Base-by-base conservation (phyloP, 2,113 vertebrate species). In the Vicugna pacos region DNA sequence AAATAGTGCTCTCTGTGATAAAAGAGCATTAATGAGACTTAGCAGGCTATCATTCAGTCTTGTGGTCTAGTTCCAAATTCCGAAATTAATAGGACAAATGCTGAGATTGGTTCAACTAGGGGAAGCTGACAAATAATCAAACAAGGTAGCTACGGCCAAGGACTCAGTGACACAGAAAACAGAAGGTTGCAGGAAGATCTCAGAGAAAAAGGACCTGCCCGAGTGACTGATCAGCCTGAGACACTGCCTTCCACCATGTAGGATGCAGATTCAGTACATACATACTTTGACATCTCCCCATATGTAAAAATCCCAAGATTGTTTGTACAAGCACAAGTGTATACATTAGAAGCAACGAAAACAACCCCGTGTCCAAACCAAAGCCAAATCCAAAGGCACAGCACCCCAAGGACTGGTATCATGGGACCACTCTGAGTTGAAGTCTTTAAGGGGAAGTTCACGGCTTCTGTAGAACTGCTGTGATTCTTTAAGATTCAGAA, bases 401-500 rank as follows among this genome's bases (percentile, higher is more conserved):
- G 48, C 28, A 89, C 46, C 28, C 35, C 15, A 76, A 56, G 15
- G 32, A 54, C 32, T 93, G 54, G 73, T 87, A 10, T 58, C 38
- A 69, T 12, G 16, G 16, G 30, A 46, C 17, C 11, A 70, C 26
- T 17, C 75, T 85, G 64, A 69, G 60, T 79, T 8, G 20, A 95
- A 28, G 5, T 79, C 19, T 22, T 89, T 35, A n/a, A 69, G 64
- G 64, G 72, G 15, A 96, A 67, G 16, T 76, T 76, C 38, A 82
- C 42, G 38, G n/a, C 48, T 89, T 85, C 56, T 90, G 15, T 17
- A 85, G 65, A 93, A 64, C 8, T 79, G 17, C n/a, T 79, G 9
- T 64, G 54, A 82, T 87, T 90, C 48, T 90, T 65, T 60, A 48
- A 65, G 46, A 94, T 81, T 92, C 77, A 91, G 72, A 95, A 69